These are phyloP conservation scores for Nebria ingens DNA, from an alignment of 1,140 invertebrate species.

Conservation along the genomic window DNA sequence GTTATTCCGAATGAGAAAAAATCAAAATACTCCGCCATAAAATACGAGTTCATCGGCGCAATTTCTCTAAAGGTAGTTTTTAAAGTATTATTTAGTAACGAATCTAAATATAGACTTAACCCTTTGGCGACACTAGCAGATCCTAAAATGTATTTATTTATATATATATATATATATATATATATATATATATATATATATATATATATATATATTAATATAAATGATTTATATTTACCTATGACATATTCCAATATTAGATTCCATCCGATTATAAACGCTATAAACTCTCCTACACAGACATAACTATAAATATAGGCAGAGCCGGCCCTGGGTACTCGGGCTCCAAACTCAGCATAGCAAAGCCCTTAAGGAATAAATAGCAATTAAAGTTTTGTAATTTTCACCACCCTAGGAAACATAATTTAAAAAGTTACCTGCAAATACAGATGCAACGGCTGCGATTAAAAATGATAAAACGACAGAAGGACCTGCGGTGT, in stretches of 20 bases:
- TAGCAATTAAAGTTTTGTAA: constrained; percentile 31
- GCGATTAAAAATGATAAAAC: constrained; percentile 75
- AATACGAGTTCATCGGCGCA: constrained; percentile 43
- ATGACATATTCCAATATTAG: constrained; percentile 85
- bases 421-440: constrained; percentile 44
- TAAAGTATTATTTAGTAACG: constrained; percentile 40
- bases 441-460: constrained; percentile 73
- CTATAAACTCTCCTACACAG: constrained; percentile 72
- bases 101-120: constrained; percentile 66
- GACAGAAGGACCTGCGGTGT: constrained; percentile 70
- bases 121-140: constrained; percentile 76
- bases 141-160: constrained; percentile 37
- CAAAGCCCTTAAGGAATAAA: constrained; percentile 55
- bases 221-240: constrained; percentile 40
- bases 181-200: constrained; percentile 12
- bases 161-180: constrained; percentile 9
- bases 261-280: constrained; percentile 80
- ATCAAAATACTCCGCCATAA: constrained; percentile 56
- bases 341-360: constrained; percentile 79
- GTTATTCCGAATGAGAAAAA: constrained; percentile 52
- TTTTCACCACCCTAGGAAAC: not conserved
- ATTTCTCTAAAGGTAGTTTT: constrained; percentile 32
- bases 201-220: not conserved
- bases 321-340: constrained; percentile 75
- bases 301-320: constrained; percentile 86